Evolutionary conservation across 2,888 invertebrate species (phyloP).

Genomic region (Hirtodrosophila confusa): DNA sequence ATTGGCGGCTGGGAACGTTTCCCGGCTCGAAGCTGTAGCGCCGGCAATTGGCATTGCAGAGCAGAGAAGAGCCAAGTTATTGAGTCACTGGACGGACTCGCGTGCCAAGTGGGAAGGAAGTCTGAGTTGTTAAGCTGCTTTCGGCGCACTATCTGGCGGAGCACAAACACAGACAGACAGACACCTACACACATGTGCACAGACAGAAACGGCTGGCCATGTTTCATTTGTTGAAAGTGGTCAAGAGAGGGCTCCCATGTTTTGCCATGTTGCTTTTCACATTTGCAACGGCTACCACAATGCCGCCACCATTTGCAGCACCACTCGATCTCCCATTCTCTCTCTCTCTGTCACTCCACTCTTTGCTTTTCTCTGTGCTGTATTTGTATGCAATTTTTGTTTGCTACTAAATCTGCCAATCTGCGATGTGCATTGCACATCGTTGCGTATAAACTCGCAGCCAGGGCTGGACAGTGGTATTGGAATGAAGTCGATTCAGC

Average conservation of each 20-base stretch:
- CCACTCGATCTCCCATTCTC: neutral
- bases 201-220: conserved; percentile 32
- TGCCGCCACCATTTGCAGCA: neutral
- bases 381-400: conserved; percentile 56
- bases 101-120: conserved; percentile 43
- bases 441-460: conserved; percentile 29
- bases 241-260: conserved; percentile 49
- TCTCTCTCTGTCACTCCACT: conserved; percentile 1
- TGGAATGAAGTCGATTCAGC: neutral
- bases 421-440: conserved; percentile 50
- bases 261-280: conserved; percentile 49
- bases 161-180: conserved; percentile 19
- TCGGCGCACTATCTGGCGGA: conserved; percentile 40
- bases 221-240: conserved; percentile 58
- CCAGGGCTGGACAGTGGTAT: conserved; percentile 27
- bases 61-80: conserved; percentile 33
- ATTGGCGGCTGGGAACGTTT: conserved; percentile 47
- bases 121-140: conserved; percentile 71
- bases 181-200: conserved; percentile 3
- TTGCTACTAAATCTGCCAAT: conserved; percentile 62
- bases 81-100: conserved; percentile 37
- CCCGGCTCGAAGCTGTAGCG: conserved; percentile 14
- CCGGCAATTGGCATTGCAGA: conserved; percentile 14
- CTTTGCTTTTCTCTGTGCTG: conserved; percentile 26
- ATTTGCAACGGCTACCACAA: conserved; percentile 34